Percentiles rank a stretch among this genome's conserved stretches.
These are phyloP conservation scores for Atta colombica DNA, from an alignment of 1,140 invertebrate genomes.

Conservation along the genomic window DNA sequence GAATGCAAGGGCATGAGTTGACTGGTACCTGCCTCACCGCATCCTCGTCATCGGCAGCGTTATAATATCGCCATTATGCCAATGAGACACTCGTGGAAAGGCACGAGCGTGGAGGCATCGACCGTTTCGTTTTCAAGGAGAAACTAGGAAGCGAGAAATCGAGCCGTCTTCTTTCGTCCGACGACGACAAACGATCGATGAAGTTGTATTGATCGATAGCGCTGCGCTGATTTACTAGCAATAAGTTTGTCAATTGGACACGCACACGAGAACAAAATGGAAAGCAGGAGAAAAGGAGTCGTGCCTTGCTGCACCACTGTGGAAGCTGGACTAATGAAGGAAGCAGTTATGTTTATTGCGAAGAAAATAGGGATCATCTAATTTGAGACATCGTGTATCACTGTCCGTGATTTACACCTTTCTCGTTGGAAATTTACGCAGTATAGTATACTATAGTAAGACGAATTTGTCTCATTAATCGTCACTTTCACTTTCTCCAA, in stretches of 20 bases:
- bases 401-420: constrained; percentile 22
- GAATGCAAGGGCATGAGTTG: constrained; percentile 70
- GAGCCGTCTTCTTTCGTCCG: constrained; percentile 3
- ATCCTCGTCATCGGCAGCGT: constrained; percentile 25
- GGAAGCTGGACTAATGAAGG: neutral
- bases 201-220: constrained; percentile 29
- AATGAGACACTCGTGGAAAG: neutral
- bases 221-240: constrained; percentile 52
- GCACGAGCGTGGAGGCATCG: constrained; percentile 5
- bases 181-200: constrained; percentile 15
- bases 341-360: constrained; percentile 11
- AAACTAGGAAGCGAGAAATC: constrained; percentile 68
- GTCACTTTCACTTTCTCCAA: constrained; percentile 51
- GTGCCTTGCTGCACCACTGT: neutral
- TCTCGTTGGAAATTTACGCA: constrained; percentile 4
- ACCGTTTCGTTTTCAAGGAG: constrained; percentile 52
- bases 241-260: constrained; percentile 62
- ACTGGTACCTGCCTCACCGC: constrained; percentile 37
- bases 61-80: constrained; percentile 56
- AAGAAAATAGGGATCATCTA: constrained; percentile 18
- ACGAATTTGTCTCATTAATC: constrained; percentile 55
- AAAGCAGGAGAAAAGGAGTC: constrained; percentile 38
- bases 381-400: constrained; percentile 44
- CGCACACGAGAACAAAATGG: constrained; percentile 20
- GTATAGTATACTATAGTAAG: neutral